Base-by-base conservation (phyloP, 1,140 invertebrate species). In the Hyles vespertilio region DNA sequence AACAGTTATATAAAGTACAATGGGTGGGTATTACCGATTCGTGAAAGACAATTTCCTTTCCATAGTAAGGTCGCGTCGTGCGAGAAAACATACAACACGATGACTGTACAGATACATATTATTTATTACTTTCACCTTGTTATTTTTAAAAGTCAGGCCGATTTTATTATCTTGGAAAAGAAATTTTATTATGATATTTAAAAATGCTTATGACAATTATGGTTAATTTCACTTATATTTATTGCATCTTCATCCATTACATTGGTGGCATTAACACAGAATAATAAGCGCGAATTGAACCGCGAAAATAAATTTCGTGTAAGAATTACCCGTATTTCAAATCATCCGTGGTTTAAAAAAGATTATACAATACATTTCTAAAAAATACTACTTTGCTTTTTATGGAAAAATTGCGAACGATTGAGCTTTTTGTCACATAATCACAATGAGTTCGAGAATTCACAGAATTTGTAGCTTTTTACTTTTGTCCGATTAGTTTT, bases 1-100 rank as follows among this genome's bases (percentile, higher is more conserved):
- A 51, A 61, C 51, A 60, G 65, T 61, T 69, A 56, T 44, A 32
- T 59, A 32, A 33, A 56, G 36, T 44, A 61, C 59, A 52, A 63
- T 59, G 46, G 57, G 53, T 58, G 58, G 46, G 43, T 66, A 81
- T 84, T 84, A 80, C 67, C 66, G 74, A 81, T 79, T 81, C 58
- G 70, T 63, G 66, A 79, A 71, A 81, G 74, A 77, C 75, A 79
- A 81, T 84, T 81, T 76, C 62, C 68, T 69, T 61, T 11, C n/a
- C 22, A 49, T 47, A 44, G 51, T 10, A 47, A 45, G 54, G 62
- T 59, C 53, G 36, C 33, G 59, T 65, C 62, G 63, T 60, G 58
- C 55, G 33, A 57, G 49, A 55, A 44, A 11, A 48, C 12, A 48
- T n/a, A 48, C n/a, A 48, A 2, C n/a, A 7, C 12, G 3, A 5